phyloP scores from a whole-genome alignment of 2,113 vertebrate genomes.

The Corynorhinus townsendii region DNA sequence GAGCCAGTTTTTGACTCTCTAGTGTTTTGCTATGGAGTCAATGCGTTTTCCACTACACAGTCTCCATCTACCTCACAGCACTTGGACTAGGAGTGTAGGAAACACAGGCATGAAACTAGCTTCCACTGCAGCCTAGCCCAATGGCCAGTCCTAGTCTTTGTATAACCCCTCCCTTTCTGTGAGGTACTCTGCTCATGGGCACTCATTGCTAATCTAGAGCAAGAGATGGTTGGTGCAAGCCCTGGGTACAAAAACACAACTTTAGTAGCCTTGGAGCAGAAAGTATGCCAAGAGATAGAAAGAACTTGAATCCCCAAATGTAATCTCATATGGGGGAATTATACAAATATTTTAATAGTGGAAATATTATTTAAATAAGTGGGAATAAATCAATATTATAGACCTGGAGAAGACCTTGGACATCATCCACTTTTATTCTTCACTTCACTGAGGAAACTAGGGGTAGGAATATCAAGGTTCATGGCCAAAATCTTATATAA shows the following conservation, averaged over 20 bases:
- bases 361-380: neutral
- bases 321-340: neutral
- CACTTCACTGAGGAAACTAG: neutral
- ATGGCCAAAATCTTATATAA: neutral
- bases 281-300: neutral
- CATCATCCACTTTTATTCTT: neutral
- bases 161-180: neutral
- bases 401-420: neutral
- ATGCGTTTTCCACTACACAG: neutral
- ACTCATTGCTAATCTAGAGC: neutral
- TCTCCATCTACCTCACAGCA: neutral
- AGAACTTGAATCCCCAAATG: neutral
- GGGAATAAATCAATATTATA: neutral
- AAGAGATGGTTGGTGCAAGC: neutral
- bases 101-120: neutral
- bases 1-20: neutral
- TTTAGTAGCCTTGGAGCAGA: neutral
- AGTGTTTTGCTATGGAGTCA: neutral
- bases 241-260: neutral
- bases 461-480: neutral
- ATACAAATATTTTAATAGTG: neutral
- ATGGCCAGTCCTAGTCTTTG: neutral
- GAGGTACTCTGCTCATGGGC: accelerated
- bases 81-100: neutral
- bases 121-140: accelerated